phyloP scores from a whole-genome alignment of 1,140 invertebrate species.

The Samia ricini region DNA sequence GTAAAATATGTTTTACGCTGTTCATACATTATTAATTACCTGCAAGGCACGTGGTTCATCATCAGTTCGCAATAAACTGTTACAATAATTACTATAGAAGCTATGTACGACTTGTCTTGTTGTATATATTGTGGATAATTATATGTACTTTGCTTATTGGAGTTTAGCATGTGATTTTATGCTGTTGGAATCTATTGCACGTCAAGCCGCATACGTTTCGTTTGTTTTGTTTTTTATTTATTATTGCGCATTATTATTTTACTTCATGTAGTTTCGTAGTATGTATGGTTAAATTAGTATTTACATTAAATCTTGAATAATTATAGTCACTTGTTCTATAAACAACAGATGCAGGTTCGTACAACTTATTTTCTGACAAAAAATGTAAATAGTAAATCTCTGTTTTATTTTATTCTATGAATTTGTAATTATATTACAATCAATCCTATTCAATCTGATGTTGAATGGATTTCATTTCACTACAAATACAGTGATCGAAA shows the following conservation, averaged over 20 bases:
- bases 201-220: too few relatives aligned
- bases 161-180: not conserved
- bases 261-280: too few relatives aligned
- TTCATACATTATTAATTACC: conserved; percentile 42
- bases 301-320: too few relatives aligned
- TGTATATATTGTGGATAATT: not conserved
- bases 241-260: too few relatives aligned
- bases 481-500: not conserved
- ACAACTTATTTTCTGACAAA: too few relatives aligned
- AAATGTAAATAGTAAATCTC: too few relatives aligned
- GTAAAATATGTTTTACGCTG: not conserved
- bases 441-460: not conserved
- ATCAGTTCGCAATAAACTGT: conserved; percentile 36
- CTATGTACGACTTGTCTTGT: not conserved
- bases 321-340: too few relatives aligned
- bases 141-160: not conserved
- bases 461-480: not conserved
- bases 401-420: too few relatives aligned
- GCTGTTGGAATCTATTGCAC: too few relatives aligned
- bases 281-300: too few relatives aligned
- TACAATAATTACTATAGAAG: conserved; percentile 38
- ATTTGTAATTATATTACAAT: too few relatives aligned
- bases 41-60: conserved; percentile 43
- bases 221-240: not conserved
- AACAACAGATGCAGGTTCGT: too few relatives aligned